Evolutionary conservation across 2,888 invertebrate genomes (phyloP).

Genomic region (Parasteatoda lunata): DNA sequence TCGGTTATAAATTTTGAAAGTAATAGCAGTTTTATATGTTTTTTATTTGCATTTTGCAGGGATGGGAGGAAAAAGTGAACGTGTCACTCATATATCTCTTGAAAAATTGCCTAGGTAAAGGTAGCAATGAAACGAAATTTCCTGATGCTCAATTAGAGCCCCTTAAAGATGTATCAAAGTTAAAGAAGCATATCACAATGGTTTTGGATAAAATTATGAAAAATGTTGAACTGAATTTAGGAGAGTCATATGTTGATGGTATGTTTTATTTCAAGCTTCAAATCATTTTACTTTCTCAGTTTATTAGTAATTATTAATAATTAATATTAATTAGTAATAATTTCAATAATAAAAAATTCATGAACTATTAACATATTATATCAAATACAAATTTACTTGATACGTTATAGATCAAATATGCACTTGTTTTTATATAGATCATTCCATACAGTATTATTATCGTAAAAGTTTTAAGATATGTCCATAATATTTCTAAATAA

Average conservation of each 20-base stretch:
- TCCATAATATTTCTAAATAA: no score
- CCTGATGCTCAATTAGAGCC: conserved; percentile 64
- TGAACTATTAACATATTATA: not conserved
- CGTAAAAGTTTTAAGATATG: no score
- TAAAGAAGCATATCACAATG: conserved; percentile 65
- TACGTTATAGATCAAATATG: not conserved
- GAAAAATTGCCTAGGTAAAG: conserved; percentile 75
- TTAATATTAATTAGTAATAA: not conserved
- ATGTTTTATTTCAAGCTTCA: not conserved
- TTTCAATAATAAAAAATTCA: not conserved
- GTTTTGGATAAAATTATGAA: conserved; percentile 65
- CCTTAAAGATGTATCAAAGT: conserved; percentile 64
- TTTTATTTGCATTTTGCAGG: conserved; percentile 76
- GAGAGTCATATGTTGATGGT: conserved; percentile 35
- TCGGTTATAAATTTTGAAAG: no score
- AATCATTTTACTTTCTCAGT: not conserved
- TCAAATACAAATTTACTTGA: not conserved
- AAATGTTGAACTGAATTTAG: conserved; percentile 38
- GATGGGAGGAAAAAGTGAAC: conserved; percentile 86
- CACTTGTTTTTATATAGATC: not conserved
- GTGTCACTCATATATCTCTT: conserved; percentile 81
- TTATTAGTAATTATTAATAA: not conserved
- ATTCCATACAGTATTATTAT: no score
- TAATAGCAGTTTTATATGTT: no score
- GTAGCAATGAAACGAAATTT: conserved; percentile 43